phyloP scores from a whole-genome alignment of 1,140 invertebrate species.

The Cydia fagiglandana region DNA sequence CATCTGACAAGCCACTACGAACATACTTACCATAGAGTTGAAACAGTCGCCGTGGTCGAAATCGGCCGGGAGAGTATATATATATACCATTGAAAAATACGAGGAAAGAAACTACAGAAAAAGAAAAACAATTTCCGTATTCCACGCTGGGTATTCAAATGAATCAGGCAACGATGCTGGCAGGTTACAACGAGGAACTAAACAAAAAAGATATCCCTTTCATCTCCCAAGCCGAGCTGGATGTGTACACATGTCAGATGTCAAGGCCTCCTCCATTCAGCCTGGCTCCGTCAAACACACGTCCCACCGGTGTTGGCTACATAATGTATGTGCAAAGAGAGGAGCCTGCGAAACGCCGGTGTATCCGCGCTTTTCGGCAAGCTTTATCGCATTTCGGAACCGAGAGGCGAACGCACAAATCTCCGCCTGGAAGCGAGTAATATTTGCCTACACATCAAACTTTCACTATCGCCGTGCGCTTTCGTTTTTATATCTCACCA shows the following conservation, averaged over 20 bases:
- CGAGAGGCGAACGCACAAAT: conserved; percentile 73
- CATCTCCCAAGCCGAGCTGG: conserved; percentile 45
- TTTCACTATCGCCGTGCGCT: conserved; percentile 77
- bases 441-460: conserved; percentile 79
- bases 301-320: conserved; percentile 55
- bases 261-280: conserved; percentile 67
- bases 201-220: conserved; percentile 48
- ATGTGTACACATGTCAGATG: conserved; percentile 69
- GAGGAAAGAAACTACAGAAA: background rate
- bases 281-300: conserved; percentile 66
- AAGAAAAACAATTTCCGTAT: background rate
- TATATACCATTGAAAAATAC: background rate
- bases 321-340: conserved; percentile 67
- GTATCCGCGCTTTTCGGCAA: conserved; percentile 49
- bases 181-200: conserved; percentile 45
- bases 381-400: conserved; percentile 64
- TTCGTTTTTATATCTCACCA: conserved; percentile 74
- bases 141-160: background rate
- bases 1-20: background rate
- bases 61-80: no score
- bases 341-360: conserved; percentile 50
- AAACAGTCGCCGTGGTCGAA: no score
- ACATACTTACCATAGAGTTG: background rate
- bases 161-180: conserved; percentile 13
- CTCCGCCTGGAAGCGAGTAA: conserved; percentile 74